Conservation (phyloP, 2,888 invertebrate species). For the Dryomyza anilis region DNA sequence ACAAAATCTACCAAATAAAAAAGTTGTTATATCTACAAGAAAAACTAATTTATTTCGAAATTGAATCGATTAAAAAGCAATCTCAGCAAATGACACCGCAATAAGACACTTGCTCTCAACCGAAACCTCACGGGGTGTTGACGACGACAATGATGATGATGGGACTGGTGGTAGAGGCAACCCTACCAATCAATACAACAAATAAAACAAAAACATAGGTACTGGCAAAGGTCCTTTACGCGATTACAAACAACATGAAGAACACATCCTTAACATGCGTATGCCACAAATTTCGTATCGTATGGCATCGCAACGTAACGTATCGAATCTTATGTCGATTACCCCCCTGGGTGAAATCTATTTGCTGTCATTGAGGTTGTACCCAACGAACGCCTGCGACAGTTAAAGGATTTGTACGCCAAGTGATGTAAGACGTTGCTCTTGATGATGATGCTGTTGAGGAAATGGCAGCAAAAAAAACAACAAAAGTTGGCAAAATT, state of each 20-base stretch:
- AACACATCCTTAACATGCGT: constrained; percentile 22
- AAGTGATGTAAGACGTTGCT: not conserved
- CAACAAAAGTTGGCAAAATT: constrained; percentile 5
- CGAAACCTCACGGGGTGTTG: constrained; percentile 3
- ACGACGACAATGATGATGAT: no score
- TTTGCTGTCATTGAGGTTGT: constrained; percentile 51
- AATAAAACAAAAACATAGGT: no score
- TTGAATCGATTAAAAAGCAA: constrained; percentile 62
- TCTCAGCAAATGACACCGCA: constrained; percentile 50
- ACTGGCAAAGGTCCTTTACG: constrained; percentile 30
- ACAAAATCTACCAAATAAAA: no score
- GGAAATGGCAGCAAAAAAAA: constrained; percentile 6
- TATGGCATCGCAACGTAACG: constrained; percentile 13
- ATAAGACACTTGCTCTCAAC: constrained; percentile 47
- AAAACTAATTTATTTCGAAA: constrained; percentile 61
- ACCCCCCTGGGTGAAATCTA: constrained; percentile 61
- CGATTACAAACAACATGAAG: constrained; percentile 40
- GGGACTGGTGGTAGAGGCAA: no score
- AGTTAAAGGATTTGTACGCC: constrained; percentile 54
- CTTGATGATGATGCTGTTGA: not conserved
- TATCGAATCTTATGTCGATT: constrained; percentile 59
- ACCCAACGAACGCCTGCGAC: constrained; percentile 49
- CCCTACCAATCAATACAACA: constrained; percentile 17
- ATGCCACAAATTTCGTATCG: constrained; percentile 52
- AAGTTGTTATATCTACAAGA: no score